Conservation (phyloP, 2,797 vertebrate species). For the Phoxinus dragarum region DNA sequence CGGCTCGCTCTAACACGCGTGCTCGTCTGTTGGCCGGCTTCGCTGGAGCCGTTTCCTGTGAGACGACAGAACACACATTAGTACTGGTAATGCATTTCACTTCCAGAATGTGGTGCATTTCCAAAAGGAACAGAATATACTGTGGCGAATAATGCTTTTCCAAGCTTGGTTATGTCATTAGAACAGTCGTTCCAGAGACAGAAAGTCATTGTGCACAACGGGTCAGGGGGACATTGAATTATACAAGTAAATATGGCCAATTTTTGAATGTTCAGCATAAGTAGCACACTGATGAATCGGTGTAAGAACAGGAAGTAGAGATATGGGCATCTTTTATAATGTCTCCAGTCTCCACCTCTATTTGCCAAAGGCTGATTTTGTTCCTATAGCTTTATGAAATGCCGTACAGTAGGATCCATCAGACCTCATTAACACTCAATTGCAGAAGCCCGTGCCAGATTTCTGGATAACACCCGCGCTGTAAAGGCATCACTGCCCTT, state of each 20-base stretch:
- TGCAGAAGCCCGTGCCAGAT: background rate
- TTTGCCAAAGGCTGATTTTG: background rate
- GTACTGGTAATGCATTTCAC: background rate
- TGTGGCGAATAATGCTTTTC: background rate
- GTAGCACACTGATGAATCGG: background rate
- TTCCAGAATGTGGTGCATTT: background rate
- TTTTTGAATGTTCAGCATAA: background rate
- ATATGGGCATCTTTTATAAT: too few species aligned
- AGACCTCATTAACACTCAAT: background rate
- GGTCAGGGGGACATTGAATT: background rate
- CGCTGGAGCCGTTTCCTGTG: conserved; percentile 79
- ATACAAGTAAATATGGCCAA: background rate
- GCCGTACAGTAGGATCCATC: background rate
- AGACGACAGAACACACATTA: background rate
- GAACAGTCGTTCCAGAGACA: background rate
- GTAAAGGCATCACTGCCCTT: background rate
- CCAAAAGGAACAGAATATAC: background rate
- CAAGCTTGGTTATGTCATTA: background rate
- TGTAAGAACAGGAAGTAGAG: background rate
- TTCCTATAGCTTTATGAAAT: background rate
- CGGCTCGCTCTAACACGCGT: conserved; percentile 79
- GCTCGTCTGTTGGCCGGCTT: conserved; percentile 83
- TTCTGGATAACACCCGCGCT: background rate
- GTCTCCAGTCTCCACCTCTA: background rate
- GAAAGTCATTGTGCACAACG: background rate